A percentile compares a stretch with the other conserved stretches of the same genome.
Conservation (phyloP, 2,113 vertebrate genomes). For the Catharus bicknelli region DNA sequence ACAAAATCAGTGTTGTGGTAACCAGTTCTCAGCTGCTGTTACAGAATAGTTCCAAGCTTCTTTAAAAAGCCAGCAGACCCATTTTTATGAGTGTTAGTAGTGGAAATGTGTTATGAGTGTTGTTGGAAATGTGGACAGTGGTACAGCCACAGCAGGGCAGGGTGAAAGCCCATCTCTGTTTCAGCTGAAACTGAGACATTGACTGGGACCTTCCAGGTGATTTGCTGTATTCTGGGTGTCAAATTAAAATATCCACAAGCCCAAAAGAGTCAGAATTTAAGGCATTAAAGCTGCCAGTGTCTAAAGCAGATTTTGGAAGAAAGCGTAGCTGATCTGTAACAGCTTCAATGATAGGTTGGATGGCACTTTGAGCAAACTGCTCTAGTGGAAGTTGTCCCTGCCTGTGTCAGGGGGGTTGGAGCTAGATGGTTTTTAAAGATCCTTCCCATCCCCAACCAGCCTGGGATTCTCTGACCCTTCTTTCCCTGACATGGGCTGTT, state of each 20-base stretch:
- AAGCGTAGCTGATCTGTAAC: not conserved
- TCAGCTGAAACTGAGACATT: not conserved
- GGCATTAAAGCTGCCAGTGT: not conserved
- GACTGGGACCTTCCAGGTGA: not conserved
- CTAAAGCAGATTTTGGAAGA: not conserved
- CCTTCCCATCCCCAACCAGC: not conserved
- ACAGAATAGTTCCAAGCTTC: not conserved
- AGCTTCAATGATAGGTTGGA: not conserved
- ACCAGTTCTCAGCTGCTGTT: not conserved
- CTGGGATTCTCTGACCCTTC: not conserved
- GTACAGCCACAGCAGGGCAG: not conserved
- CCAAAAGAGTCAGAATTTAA: not conserved
- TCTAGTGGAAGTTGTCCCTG: not conserved
- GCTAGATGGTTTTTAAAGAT: not conserved
- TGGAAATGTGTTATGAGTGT: rapidly evolving
- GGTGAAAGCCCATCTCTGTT: not conserved
- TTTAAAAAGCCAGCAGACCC: not conserved
- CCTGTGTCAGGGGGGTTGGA: not conserved
- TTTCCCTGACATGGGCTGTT: not conserved
- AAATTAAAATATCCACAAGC: not conserved
- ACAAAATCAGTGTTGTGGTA: not conserved
- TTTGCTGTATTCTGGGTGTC: not conserved
- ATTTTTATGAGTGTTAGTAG: not conserved
- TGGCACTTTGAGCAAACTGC: not conserved
- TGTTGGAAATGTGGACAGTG: rapidly evolving